Base-by-base conservation (phyloP, 2,888 invertebrate species). In the Epirrhoe tristata region DNA sequence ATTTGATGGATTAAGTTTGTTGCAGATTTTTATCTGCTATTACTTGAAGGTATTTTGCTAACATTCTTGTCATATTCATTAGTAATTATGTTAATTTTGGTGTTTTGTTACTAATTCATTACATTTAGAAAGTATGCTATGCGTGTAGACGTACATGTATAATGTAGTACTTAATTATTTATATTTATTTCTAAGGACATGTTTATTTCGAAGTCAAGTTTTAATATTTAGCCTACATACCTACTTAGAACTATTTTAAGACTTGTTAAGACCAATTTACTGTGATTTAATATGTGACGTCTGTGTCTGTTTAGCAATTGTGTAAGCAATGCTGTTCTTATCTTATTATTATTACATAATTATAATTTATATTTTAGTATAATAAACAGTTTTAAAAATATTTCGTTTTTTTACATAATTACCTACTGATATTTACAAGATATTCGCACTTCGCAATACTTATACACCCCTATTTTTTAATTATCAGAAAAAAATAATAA, bases 241-340 rank as follows among this genome's bases (percentile, higher is more conserved):
- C 31, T 46, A 57, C 67, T 74, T 71, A 61, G 52, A 59, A 50
- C 24, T 63, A 67, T 31, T 71, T 54, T 72, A 66, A 66, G 67
- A 66, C 56, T 69, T 70, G 63, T 71, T 73, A 69, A 56, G 63
- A 69, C 70, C 69, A 67, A 67, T 84, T 81, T 87, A 90, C 89
- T 90, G 90, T 90, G 89, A 90, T 90, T 90, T 90, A 84, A 83
- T 87, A 88, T 74, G 76, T 78, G 78, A 83, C 77, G 80, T 82
- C 12, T 78, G 77, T 74, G 79, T 75, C 67, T 77, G 71, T 79
- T 81, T 85, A 81, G 82, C 81, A 66, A 81, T 81, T 83, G 73
- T 76, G 60, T 84, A 83, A 83, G 83, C 76, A 76, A 82, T 77
- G 77, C 79, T 83, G 24, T 24, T 24, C 24, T 24, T 77, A 69